Conservation (phyloP, 2,113 vertebrate species). For the Alouatta palliata region DNA sequence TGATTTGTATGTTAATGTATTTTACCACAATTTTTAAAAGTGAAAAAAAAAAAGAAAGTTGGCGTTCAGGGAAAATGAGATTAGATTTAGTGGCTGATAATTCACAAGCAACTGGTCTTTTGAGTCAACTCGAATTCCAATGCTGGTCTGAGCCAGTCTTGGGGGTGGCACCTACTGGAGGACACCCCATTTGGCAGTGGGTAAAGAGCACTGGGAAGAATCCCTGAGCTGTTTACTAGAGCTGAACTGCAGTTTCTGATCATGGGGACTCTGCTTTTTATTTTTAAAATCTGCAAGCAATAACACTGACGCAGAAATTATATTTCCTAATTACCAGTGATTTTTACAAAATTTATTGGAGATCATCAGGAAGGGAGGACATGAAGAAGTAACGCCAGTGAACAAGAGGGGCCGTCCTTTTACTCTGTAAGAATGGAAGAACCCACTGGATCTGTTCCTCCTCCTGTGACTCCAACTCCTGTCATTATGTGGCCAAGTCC, state of each 20-base stretch:
- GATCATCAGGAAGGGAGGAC: background rate
- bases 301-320: background rate
- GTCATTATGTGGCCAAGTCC: background rate
- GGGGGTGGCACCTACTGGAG: background rate
- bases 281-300: conserved; percentile 7
- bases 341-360: background rate
- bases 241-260: background rate
- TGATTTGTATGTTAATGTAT: background rate
- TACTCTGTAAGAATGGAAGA: background rate
- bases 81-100: background rate
- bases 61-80: background rate
- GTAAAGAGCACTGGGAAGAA: background rate
- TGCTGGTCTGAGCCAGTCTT: background rate
- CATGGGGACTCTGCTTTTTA: background rate
- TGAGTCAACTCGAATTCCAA: background rate
- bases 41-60: background rate
- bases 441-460: background rate
- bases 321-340: background rate
- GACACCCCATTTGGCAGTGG: background rate
- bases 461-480: background rate
- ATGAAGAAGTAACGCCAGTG: rapidly evolving
- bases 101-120: background rate
- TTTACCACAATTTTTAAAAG: background rate
- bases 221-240: background rate
- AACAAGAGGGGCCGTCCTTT: background rate